Evolutionary conservation across 2,797 vertebrate genomes (phyloP).

Genomic region (Microtus obscurus): DNA sequence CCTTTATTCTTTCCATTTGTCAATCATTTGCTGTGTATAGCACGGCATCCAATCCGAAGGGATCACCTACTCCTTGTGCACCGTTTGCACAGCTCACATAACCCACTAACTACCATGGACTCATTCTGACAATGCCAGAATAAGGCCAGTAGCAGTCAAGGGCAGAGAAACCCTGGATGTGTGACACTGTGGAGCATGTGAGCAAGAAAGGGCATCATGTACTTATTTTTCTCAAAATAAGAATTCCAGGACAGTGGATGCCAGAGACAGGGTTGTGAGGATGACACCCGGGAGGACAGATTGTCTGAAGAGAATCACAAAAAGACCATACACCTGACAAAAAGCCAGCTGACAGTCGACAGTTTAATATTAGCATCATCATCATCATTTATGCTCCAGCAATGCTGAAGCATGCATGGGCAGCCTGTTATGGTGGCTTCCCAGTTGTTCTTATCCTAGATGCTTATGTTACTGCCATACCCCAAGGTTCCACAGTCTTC

Average conservation of each 20-base stretch:
- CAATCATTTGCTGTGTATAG: background rate
- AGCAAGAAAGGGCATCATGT: background rate
- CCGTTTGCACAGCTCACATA: background rate
- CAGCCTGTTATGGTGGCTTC: no score
- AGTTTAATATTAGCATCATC: background rate
- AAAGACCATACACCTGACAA: background rate
- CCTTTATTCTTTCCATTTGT: background rate
- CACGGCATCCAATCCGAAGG: background rate
- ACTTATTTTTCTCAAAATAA: background rate
- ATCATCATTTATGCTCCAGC: no score
- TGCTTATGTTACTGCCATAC: no score
- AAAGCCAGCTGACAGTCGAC: background rate
- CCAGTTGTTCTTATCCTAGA: no score
- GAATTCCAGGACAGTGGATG: background rate
- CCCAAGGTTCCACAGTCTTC: no score
- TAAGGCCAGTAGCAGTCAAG: background rate
- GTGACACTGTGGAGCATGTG: background rate
- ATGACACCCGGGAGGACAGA: background rate
- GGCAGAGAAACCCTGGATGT: background rate
- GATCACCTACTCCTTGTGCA: background rate
- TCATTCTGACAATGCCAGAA: background rate
- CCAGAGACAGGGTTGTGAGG: no score
- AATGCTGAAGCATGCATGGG: no score
- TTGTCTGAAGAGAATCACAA: background rate
- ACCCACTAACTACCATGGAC: accelerated